Evolutionary conservation across 2,113 vertebrate species (phyloP).

Genomic region (Heliornis fulica): DNA sequence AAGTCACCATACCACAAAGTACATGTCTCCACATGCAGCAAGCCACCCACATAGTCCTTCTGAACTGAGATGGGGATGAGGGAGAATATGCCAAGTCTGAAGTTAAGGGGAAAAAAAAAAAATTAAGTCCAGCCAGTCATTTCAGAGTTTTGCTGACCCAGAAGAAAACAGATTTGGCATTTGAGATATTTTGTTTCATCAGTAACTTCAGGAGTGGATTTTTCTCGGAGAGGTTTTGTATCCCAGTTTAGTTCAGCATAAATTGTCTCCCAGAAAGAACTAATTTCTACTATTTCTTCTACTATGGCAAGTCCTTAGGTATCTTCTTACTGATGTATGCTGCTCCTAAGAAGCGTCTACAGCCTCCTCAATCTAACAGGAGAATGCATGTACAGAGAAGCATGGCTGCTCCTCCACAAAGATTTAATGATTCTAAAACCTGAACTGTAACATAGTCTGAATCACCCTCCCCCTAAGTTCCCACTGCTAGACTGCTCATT

Average conservation of each 20-base stretch:
- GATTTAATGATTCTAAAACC: background rate
- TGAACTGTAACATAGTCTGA: background rate
- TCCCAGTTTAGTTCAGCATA: background rate
- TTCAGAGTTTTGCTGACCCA: background rate
- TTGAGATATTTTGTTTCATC: background rate
- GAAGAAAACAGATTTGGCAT: background rate
- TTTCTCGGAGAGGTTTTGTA: background rate
- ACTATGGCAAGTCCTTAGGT: background rate
- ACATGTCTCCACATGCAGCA: background rate
- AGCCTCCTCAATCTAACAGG: background rate
- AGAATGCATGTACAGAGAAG: background rate
- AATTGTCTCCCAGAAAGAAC: background rate
- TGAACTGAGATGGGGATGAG: background rate
- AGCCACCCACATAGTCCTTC: background rate
- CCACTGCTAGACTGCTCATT: background rate
- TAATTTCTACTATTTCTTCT: background rate
- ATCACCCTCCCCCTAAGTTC: background rate
- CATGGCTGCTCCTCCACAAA: background rate
- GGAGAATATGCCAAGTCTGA: background rate
- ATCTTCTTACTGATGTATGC: background rate
- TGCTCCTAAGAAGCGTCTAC: background rate
- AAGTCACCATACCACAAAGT: background rate
- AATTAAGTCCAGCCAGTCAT: accelerated
- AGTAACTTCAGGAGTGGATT: background rate
- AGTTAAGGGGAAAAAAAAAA: background rate